A percentile compares a stretch with the other conserved stretches of the same genome.
Conservation (phyloP, 2,888 invertebrate genomes). For the Uropetala carovei region DNA sequence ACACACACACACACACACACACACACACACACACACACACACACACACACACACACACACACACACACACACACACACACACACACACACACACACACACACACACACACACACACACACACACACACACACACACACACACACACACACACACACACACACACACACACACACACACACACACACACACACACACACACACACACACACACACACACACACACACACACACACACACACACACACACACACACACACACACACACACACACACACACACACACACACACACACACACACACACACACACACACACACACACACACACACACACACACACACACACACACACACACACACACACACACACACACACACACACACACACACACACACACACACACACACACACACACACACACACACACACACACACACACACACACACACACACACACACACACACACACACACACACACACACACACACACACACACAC, state of each 20-base stretch:
- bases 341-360: constrained; percentile 1
- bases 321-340: constrained; percentile 1
- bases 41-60: constrained; percentile 1
- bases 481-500: constrained; percentile 1
- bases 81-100: constrained; percentile 1
- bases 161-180: constrained; percentile 1
- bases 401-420: constrained; percentile 1
- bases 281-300: constrained; percentile 1
- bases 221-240: constrained; percentile 1
- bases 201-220: constrained; percentile 1
- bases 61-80: constrained; percentile 1
- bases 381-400: constrained; percentile 1
- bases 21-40: constrained; percentile 1
- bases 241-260: constrained; percentile 1
- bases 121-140: constrained; percentile 1
- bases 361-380: constrained; percentile 1
- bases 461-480: constrained; percentile 1
- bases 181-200: constrained; percentile 1
- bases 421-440: constrained; percentile 1
- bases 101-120: constrained; percentile 1
- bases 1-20: constrained; percentile 1
- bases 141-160: constrained; percentile 1
- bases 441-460: constrained; percentile 1
- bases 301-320: constrained; percentile 1
- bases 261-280: constrained; percentile 1